Percentiles rank a stretch among this genome's conserved stretches.
These are phyloP conservation scores for Gobiocypris rarus DNA, from an alignment of 2,113 vertebrate genomes.

Conservation along the genomic window DNA sequence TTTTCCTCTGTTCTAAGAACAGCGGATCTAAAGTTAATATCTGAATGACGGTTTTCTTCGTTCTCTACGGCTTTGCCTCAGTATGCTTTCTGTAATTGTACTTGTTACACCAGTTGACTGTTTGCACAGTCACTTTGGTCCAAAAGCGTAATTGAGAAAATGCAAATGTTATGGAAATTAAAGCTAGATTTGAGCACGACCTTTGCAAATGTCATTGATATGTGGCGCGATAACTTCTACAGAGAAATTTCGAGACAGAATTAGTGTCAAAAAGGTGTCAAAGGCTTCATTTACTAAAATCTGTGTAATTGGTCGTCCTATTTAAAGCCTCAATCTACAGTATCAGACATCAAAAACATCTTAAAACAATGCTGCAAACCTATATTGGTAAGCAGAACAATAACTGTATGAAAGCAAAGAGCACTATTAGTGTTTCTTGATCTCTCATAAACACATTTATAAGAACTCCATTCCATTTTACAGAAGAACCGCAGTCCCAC, in stretches of 20 bases:
- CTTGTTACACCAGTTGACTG: slow-evolving; percentile 6
- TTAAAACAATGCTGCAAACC: background rate
- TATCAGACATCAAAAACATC: background rate
- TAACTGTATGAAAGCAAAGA: background rate
- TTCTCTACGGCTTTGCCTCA: slow-evolving; percentile 14
- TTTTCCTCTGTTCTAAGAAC: background rate
- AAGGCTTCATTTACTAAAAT: slow-evolving; percentile 6
- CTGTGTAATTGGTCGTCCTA: background rate
- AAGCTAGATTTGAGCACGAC: background rate
- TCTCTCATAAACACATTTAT: background rate
- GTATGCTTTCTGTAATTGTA: background rate
- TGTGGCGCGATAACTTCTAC: background rate
- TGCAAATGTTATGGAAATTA: slow-evolving; percentile 34
- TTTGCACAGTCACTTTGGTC: slow-evolving; percentile 28
- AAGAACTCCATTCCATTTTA: background rate
- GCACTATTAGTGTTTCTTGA: background rate
- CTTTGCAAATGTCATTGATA: slow-evolving; percentile 38
- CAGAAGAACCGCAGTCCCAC: background rate
- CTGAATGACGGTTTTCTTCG: slow-evolving; percentile 1
- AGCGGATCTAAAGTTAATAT: background rate
- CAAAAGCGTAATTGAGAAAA: slow-evolving; percentile 29
- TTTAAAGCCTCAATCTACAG: background rate
- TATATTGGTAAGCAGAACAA: background rate
- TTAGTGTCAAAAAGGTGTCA: background rate
- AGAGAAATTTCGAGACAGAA: slow-evolving; percentile 4